These are phyloP conservation scores for Deilephila elpenor DNA, from an alignment of 2,888 invertebrate species.

Conservation along the genomic window DNA sequence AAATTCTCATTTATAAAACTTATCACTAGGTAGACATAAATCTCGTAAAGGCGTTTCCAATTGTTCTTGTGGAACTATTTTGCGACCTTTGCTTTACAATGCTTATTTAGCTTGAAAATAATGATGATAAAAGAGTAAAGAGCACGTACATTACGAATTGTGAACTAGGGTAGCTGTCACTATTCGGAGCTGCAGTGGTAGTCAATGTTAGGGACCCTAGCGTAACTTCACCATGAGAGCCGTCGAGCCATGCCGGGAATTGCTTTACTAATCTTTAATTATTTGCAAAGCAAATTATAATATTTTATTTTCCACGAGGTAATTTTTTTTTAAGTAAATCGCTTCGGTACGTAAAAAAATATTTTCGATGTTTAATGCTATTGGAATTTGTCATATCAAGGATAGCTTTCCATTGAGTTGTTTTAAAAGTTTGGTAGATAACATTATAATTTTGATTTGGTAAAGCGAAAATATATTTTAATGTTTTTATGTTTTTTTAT, in stretches of 20 bases:
- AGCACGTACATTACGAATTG: constrained; percentile 64
- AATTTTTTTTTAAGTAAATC: background rate
- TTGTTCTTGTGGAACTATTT: too few species aligned
- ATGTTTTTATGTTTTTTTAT: background rate
- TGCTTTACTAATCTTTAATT: background rate
- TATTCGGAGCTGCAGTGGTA: constrained; percentile 62
- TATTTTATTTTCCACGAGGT: background rate
- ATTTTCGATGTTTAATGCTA: background rate
- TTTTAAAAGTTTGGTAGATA: background rate
- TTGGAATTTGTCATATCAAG: background rate
- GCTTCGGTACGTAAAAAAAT: background rate
- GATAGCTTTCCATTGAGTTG: background rate
- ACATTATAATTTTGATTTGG: background rate
- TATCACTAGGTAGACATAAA: too few species aligned
- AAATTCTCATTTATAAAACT: too few species aligned
- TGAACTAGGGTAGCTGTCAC: constrained; percentile 58
- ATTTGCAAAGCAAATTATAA: background rate
- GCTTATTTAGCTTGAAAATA: too few species aligned
- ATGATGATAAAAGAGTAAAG: too few species aligned
- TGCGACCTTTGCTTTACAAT: too few species aligned
- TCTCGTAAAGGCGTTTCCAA: too few species aligned
- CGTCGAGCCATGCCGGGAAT: constrained; percentile 41
- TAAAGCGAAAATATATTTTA: background rate
- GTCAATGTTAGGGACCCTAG: constrained; percentile 46
- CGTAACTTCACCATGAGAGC: constrained; percentile 46